Evolutionary conservation across 1,140 invertebrate genomes (phyloP).

Genomic region (Cyclargus thomasi): DNA sequence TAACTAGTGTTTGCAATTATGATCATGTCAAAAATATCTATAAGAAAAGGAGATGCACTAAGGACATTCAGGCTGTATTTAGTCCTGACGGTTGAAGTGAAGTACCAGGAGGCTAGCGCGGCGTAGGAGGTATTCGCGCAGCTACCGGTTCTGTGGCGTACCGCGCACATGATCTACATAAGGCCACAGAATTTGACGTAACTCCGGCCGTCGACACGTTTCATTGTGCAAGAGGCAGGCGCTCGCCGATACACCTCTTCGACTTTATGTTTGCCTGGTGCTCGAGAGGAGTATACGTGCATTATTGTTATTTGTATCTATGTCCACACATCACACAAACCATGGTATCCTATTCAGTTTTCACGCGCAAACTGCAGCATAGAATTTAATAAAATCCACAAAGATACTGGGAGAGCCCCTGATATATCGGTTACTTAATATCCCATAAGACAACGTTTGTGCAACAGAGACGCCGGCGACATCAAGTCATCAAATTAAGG

Average conservation of each 20-base stretch:
- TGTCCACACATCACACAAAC: too few species aligned
- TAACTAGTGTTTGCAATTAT: not conserved
- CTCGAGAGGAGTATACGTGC: not conserved
- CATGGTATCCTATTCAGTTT: too few species aligned
- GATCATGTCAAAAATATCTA: not conserved
- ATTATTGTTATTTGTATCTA: not conserved
- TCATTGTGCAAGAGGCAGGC: not conserved
- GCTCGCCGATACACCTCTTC: not conserved
- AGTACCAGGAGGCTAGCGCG: not conserved
- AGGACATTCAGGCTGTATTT: not conserved
- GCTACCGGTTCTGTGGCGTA: not conserved
- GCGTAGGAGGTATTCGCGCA: not conserved
- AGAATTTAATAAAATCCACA: too few species aligned
- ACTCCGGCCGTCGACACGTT: not conserved
- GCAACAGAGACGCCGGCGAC: too few species aligned
- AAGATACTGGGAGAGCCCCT: too few species aligned
- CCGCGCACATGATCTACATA: constrained; percentile 2
- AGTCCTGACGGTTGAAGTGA: not conserved
- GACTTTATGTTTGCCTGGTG: not conserved
- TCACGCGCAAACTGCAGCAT: too few species aligned
- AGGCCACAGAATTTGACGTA: constrained; percentile 9
- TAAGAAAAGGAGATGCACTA: not conserved
- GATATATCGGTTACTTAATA: too few species aligned
- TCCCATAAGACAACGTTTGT: too few species aligned
- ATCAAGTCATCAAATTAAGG: too few species aligned